These are phyloP conservation scores for Diploptera punctata DNA, from an alignment of 2,888 invertebrate genomes.

Conservation along the genomic window DNA sequence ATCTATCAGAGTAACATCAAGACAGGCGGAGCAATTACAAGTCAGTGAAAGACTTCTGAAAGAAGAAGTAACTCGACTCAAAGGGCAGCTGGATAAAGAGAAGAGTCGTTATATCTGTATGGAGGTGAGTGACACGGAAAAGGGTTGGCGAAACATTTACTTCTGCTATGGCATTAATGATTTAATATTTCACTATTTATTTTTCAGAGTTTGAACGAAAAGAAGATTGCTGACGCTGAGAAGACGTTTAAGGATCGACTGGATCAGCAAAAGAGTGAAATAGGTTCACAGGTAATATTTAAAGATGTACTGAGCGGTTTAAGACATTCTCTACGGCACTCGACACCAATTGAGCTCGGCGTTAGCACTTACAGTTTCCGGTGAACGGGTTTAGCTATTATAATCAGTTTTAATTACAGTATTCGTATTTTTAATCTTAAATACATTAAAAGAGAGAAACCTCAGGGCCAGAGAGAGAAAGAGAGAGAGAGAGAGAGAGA, in stretches of 20 bases:
- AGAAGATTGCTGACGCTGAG: constrained; percentile 57
- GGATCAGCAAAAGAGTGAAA: constrained; percentile 58
- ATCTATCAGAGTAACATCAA: constrained; percentile 50
- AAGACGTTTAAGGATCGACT: constrained; percentile 50
- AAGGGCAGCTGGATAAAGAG: constrained; percentile 60
- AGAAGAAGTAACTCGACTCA: constrained; percentile 56
- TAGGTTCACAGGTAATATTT: constrained; percentile 43
- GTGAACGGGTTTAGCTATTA: too few species aligned
- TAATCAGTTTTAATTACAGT: too few species aligned
- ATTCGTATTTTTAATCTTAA: too few species aligned
- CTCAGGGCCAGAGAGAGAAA: too few species aligned
- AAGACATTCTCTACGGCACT: too few species aligned
- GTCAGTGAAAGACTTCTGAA: constrained; percentile 52
- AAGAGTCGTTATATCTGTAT: constrained; percentile 54
- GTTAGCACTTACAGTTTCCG: too few species aligned
- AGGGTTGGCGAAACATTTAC: too few species aligned
- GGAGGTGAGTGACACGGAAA: constrained; percentile 47
- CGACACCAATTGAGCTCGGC: too few species aligned
- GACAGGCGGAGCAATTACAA: constrained; percentile 54
- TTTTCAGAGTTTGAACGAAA: constrained; percentile 44
- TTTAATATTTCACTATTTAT: constrained; percentile 1
- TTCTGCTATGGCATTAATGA: too few species aligned
- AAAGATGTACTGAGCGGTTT: too few species aligned
- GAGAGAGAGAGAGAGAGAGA: too few species aligned
- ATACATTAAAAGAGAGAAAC: too few species aligned